A percentile compares a stretch with the other conserved stretches of the same genome.
These are phyloP conservation scores for Agraylea sexmaculata DNA, from an alignment of 1,140 invertebrate species.

Conservation along the genomic window DNA sequence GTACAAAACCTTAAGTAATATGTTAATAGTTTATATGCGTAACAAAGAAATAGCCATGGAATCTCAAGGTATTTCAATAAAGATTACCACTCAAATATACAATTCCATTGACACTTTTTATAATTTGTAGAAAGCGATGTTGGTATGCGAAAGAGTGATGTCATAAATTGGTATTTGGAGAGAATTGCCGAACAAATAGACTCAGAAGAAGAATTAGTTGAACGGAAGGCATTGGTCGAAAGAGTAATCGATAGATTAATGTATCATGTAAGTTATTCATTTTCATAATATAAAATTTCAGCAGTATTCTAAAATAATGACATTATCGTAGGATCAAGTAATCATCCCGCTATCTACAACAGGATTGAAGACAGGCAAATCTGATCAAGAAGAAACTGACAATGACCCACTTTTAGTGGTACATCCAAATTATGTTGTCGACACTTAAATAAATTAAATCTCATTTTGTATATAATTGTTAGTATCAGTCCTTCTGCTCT, in stretches of 20 bases:
- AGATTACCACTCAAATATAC: too few species aligned
- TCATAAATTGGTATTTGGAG: constrained; percentile 92
- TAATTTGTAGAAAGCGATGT: constrained; percentile 14
- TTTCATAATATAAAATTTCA: constrained; percentile 9
- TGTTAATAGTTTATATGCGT: constrained; percentile 82
- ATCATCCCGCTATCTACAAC: constrained; percentile 75
- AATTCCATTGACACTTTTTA: neutral
- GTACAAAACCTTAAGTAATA: constrained; percentile 86
- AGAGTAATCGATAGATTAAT: constrained; percentile 91
- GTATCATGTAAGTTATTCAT: constrained; percentile 58
- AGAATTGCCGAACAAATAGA: constrained; percentile 82
- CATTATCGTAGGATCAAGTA: constrained; percentile 62
- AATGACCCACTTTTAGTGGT: constrained; percentile 85
- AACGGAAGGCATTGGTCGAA: constrained; percentile 83
- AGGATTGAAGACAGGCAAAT: constrained; percentile 42
- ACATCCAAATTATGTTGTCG: constrained; percentile 90
- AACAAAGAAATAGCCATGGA: constrained; percentile 62
- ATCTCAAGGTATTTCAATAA: constrained; percentile 50
- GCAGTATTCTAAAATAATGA: constrained; percentile 6
- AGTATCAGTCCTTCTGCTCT: neutral
- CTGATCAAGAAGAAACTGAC: constrained; percentile 45
- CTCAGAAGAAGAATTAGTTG: constrained; percentile 79
- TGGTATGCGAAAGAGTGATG: constrained; percentile 67
- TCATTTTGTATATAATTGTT: neutral
- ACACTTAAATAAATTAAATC: constrained; percentile 29